Percentiles rank a stretch among this genome's conserved stretches.
phyloP scores from a whole-genome alignment of 1,140 invertebrate species.

The Calephelis nemesis region DNA sequence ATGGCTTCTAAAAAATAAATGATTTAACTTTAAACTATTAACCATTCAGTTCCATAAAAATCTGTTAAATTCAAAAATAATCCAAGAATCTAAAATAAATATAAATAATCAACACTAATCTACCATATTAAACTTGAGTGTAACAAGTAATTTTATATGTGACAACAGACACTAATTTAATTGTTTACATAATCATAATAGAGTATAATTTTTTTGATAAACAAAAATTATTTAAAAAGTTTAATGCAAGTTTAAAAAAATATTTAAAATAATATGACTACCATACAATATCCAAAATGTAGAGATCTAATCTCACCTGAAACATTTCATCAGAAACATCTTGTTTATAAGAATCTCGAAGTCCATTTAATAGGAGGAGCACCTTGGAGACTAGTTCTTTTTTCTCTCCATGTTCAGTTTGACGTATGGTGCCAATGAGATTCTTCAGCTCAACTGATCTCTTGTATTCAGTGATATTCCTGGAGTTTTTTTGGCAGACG shows the following conservation, averaged over 20 bases:
- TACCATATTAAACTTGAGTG: too few relatives aligned
- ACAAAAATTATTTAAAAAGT: too few relatives aligned
- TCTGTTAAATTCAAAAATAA: too few relatives aligned
- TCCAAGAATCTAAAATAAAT: too few relatives aligned
- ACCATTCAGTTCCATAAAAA: not conserved
- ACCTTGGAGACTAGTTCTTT: slow-evolving; percentile 47
- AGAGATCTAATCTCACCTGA: slow-evolving; percentile 41
- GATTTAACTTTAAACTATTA: slow-evolving; percentile 15
- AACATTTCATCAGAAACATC: slow-evolving; percentile 53
- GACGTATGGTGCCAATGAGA: slow-evolving; percentile 42
- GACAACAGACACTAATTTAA: too few relatives aligned
- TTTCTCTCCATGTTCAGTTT: slow-evolving; percentile 45
- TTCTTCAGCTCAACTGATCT: slow-evolving; percentile 52
- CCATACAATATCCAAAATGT: too few relatives aligned
- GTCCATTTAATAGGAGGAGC: slow-evolving; percentile 46
- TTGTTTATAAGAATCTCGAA: slow-evolving; percentile 46
- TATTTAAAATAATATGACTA: too few relatives aligned
- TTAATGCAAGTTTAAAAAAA: too few relatives aligned
- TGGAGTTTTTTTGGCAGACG: slow-evolving; percentile 47
- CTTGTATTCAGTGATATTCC: slow-evolving; percentile 61
- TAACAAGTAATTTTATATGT: too few relatives aligned
- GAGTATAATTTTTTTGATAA: too few relatives aligned
- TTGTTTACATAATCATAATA: too few relatives aligned
- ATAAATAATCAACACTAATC: too few relatives aligned
- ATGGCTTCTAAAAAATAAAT: slow-evolving; percentile 62